Evolutionary conservation across 53 echinoderm and acorn worm species (phyloP).

Genomic region (Echinarachnius parma): DNA sequence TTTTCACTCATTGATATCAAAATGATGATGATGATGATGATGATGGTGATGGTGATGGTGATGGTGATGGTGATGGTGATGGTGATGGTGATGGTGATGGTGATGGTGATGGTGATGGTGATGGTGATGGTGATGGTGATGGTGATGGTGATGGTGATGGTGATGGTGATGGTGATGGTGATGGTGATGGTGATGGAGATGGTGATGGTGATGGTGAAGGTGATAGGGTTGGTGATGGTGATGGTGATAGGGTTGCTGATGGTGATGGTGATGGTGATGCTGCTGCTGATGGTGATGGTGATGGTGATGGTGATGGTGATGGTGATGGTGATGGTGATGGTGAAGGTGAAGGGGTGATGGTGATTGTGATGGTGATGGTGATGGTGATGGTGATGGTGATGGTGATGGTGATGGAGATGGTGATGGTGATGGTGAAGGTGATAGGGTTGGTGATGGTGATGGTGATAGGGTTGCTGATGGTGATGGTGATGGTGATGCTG

Average conservation of each 20-base stretch:
- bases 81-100: constrained; percentile 6
- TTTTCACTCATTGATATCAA: no score
- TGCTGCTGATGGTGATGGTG: no score
- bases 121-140: constrained; percentile 6
- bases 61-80: constrained; percentile 6
- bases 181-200: not conserved
- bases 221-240: no score
- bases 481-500: no score
- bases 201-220: not conserved
- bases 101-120: constrained; percentile 6
- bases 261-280: no score
- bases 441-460: no score
- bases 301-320: not conserved
- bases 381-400: no score
- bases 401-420: not conserved
- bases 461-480: no score
- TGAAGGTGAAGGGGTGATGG: no score
- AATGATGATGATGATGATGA: not conserved
- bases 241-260: not conserved
- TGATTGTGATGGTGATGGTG: no score
- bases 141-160: constrained; percentile 6
- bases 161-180: constrained; percentile 6
- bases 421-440: no score
- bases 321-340: not conserved
- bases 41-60: constrained; percentile 6